Conservation (phyloP, 2,797 vertebrate species). For the Fundulus diaphanus region DNA sequence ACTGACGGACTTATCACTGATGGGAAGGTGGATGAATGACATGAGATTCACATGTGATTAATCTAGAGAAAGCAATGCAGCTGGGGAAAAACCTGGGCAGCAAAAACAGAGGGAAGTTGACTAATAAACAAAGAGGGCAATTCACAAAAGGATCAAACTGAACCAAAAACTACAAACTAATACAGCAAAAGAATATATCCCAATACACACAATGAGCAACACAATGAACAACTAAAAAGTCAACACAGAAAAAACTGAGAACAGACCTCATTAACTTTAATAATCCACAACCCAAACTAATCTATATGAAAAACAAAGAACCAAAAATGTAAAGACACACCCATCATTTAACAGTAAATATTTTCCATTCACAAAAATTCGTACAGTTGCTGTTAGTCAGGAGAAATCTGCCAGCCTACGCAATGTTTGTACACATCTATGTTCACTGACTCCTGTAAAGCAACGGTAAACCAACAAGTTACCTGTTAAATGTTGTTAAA, state of each 20-base stretch:
- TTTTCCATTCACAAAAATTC: not conserved
- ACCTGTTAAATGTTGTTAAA: not conserved
- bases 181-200: no score
- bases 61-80: not conserved
- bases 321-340: not conserved
- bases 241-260: not conserved
- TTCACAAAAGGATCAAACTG: not conserved
- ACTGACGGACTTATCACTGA: not conserved
- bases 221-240: not conserved
- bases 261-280: not conserved
- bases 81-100: not conserved
- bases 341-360: not conserved
- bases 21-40: not conserved
- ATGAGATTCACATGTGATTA: not conserved
- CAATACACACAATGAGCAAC: not conserved
- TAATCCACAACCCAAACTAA: not conserved
- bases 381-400: not conserved
- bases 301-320: not conserved
- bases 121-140: not conserved
- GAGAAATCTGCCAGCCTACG: not conserved
- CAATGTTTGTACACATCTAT: not conserved
- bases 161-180: not conserved
- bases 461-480: not conserved
- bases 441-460: not conserved
- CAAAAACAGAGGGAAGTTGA: not conserved